Conservation (phyloP, 2,888 invertebrate species). For the Polymixis lichenea region DNA sequence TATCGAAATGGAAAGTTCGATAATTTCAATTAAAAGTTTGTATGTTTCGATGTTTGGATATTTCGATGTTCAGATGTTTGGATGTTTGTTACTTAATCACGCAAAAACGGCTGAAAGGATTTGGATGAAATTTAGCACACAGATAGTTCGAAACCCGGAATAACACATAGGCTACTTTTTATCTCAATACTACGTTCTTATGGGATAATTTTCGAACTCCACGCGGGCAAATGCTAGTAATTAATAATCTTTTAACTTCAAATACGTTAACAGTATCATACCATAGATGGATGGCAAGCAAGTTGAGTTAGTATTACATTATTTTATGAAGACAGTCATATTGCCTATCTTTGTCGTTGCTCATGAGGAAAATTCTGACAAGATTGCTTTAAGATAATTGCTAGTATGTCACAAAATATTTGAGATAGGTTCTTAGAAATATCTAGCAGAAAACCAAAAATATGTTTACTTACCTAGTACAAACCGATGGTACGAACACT, state of each 20-base stretch:
- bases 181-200: too few species aligned
- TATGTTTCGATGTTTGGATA: too few species aligned
- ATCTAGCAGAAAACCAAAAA: constrained; percentile 14
- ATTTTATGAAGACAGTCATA: neutral
- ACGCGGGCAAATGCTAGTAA: too few species aligned
- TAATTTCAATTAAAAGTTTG: too few species aligned
- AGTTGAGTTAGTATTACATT: neutral
- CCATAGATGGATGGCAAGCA: neutral
- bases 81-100: too few species aligned
- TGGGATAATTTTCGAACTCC: too few species aligned
- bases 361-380: neutral
- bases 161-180: too few species aligned
- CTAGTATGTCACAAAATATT: neutral
- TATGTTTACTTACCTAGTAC: neutral
- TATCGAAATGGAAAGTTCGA: constrained; percentile 17
- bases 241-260: neutral
- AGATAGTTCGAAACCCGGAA: too few species aligned
- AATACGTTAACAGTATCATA: neutral
- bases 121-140: too few species aligned
- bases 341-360: neutral
- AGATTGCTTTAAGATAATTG: neutral
- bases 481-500: constrained; percentile 7
- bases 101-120: too few species aligned
- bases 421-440: neutral
- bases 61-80: too few species aligned